These are phyloP conservation scores for Zenarchopterus dispar DNA, from an alignment of 2,797 vertebrate genomes.

Conservation along the genomic window DNA sequence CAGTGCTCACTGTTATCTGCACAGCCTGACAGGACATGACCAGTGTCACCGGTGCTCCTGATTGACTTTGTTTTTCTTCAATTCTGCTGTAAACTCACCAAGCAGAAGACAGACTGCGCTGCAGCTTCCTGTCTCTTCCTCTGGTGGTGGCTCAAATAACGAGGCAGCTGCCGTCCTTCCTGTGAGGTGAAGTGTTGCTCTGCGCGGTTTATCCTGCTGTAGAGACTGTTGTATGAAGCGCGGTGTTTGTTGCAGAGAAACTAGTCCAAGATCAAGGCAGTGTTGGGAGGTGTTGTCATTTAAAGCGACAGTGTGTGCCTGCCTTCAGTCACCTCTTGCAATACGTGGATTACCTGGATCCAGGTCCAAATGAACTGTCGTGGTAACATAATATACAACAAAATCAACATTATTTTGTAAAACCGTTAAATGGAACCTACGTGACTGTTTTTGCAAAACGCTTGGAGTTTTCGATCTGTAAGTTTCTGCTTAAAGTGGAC, in stretches of 20 bases:
- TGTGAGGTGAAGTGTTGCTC: constrained; percentile 3
- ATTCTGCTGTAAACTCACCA: neutral
- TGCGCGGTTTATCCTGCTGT: constrained; percentile 23
- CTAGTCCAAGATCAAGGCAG: constrained; percentile 55
- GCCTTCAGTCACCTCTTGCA: neutral
- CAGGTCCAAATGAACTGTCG: too few relatives aligned
- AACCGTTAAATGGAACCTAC: too few relatives aligned
- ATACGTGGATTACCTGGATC: too few relatives aligned
- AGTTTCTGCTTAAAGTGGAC: too few relatives aligned
- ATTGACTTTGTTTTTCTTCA: neutral
- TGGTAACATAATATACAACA: too few relatives aligned
- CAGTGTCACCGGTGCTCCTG: too few relatives aligned
- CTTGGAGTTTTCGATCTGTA: too few relatives aligned
- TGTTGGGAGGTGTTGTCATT: constrained; percentile 71
- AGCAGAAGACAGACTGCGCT: constrained; percentile 31
- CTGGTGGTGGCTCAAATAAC: constrained; percentile 7
- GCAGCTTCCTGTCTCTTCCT: constrained; percentile 7
- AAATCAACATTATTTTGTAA: too few relatives aligned
- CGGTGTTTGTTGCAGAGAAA: constrained; percentile 62
- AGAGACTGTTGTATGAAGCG: constrained; percentile 34
- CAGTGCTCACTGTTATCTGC: neutral
- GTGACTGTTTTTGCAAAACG: too few relatives aligned
- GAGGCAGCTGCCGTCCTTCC: constrained; percentile 33
- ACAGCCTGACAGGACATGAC: too few relatives aligned
- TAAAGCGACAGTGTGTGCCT: constrained; percentile 82